Evolutionary conservation across 2,797 vertebrate species (phyloP).

Genomic region (Rachycentron canadum): DNA sequence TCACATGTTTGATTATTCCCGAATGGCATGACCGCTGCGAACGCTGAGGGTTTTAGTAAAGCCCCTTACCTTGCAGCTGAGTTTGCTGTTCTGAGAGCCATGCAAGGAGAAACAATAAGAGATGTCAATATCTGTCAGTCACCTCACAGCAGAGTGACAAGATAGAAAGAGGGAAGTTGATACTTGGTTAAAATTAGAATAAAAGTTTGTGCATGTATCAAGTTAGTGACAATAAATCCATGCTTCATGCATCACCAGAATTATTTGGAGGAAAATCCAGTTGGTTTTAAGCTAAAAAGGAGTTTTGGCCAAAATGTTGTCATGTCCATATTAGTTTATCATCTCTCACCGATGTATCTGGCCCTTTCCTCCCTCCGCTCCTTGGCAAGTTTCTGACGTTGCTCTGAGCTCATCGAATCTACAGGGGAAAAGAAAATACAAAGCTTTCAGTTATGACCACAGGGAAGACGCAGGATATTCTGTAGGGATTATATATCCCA

Average conservation of each 20-base stretch:
- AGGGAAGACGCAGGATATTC: background rate
- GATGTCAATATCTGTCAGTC: constrained; percentile 63
- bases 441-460: background rate
- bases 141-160: constrained; percentile 49
- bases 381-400: constrained; percentile 93
- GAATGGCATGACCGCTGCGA: constrained; percentile 32
- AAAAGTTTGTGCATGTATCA: constrained; percentile 23
- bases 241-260: constrained; percentile 28
- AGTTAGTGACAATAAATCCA: constrained; percentile 9
- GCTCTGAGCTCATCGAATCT: constrained; percentile 93
- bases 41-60: constrained; percentile 41
- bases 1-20: constrained; percentile 38
- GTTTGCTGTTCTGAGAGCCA: constrained; percentile 87
- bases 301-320: background rate
- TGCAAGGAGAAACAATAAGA: constrained; percentile 78
- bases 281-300: background rate
- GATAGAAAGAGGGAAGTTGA: constrained; percentile 21
- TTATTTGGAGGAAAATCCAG: background rate
- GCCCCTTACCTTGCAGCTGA: constrained; percentile 87
- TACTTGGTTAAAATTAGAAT: background rate
- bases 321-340: accelerated
- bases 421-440: background rate
- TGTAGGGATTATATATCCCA: constrained; percentile 32
- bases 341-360: constrained; percentile 91
- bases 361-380: constrained; percentile 94